These are phyloP conservation scores for Lemur catta DNA, from an alignment of 2,797 vertebrate genomes.

Conservation along the genomic window DNA sequence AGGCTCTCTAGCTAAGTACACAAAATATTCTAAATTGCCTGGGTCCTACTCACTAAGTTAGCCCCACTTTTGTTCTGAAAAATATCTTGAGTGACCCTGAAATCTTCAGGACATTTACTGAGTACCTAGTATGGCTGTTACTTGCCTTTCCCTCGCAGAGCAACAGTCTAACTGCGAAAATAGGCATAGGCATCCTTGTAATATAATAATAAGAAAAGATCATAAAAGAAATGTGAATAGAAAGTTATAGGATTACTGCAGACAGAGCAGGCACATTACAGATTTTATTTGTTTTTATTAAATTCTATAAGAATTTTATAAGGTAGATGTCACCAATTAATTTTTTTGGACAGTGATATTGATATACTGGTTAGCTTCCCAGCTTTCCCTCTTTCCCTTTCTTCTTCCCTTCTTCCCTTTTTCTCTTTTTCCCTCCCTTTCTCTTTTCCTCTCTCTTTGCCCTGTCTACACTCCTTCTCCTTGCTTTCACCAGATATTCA, in stretches of 20 bases:
- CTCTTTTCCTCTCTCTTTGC: background rate
- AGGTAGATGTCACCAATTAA: background rate
- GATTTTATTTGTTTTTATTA: background rate
- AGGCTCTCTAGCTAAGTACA: background rate
- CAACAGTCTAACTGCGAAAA: background rate
- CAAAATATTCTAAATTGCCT: background rate
- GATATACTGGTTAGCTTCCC: background rate
- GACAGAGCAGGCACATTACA: background rate
- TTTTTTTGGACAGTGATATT: background rate
- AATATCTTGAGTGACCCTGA: background rate
- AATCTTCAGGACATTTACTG: background rate
- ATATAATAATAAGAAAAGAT: background rate
- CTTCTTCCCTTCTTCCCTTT: background rate
- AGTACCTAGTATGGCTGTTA: background rate
- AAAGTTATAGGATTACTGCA: background rate
- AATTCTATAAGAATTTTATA: background rate
- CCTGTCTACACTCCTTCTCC: background rate
- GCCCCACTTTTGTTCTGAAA: background rate
- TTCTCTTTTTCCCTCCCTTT: background rate
- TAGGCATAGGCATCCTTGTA: background rate
- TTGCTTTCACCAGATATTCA: background rate
- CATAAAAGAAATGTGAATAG: background rate
- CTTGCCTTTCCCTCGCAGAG: background rate
- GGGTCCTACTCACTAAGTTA: background rate
- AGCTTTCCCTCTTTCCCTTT: accelerated